Conservation (phyloP, 2,797 vertebrate genomes). For the Scolopax bukidnonensis region DNA sequence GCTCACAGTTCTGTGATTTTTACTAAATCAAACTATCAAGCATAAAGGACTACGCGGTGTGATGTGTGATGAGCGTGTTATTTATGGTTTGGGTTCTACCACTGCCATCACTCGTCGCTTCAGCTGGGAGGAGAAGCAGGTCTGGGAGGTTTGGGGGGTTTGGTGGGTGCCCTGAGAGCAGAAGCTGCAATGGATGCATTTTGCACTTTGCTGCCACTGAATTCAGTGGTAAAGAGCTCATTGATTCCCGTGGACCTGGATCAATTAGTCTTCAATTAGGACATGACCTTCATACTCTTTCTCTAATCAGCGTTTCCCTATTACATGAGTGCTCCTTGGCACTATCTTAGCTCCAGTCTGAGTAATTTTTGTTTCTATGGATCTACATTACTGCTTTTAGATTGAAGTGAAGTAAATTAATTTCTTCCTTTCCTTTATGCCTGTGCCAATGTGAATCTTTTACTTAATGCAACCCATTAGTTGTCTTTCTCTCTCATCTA, state of each 20-base stretch:
- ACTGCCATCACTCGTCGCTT: rapidly evolving
- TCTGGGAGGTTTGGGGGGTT: neutral
- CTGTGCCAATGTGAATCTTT: neutral
- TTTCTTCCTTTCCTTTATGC: neutral
- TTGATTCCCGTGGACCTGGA: neutral
- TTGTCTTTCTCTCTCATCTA: neutral
- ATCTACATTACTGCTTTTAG: neutral
- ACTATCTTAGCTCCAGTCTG: neutral
- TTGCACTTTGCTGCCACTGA: neutral
- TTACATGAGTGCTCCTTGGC: neutral
- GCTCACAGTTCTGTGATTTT: neutral
- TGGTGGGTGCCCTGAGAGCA: neutral
- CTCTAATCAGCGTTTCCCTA: neutral
- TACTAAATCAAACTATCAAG: rapidly evolving
- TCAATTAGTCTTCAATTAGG: slow-evolving; percentile 39
- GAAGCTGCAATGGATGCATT: neutral
- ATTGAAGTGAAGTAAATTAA: neutral
- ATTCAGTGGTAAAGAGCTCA: neutral
- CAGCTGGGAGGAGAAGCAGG: neutral
- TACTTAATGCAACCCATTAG: neutral
- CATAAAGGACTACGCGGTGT: rapidly evolving
- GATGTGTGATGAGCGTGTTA: rapidly evolving
- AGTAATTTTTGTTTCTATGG: neutral
- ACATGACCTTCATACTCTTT: neutral
- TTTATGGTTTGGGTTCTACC: neutral